Evolutionary conservation across 2,797 vertebrate species (phyloP), one percentile per base, ranked within the genome.

Genomic region (Eutrigla gurnardus): DNA sequence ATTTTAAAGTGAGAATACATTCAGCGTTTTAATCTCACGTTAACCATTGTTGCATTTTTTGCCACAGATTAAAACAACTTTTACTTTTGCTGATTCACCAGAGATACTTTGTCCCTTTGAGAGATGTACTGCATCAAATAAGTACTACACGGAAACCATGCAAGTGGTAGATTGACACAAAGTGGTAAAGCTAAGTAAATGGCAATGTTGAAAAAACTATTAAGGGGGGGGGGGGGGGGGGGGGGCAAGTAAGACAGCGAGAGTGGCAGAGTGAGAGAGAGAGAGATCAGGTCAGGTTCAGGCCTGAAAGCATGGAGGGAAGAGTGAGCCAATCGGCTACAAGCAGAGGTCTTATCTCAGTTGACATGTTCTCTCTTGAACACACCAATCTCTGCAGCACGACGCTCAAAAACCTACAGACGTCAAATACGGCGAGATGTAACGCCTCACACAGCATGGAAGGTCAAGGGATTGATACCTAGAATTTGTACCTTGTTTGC

Each of bases 301-400:
- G 84, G 80, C 79, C 86, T 93, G 90, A 93, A 93, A 94, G 91
- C 79, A 15, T 61, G 55, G 67, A 84, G 71, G 78, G 53, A 80
- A 74, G 70, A 84, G 71, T 73, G 85, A 88, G 84, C 77, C 81
- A 88, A 87, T 82, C 79, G 70, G 80, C 81, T 93, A 85, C 92
- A 91, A 90, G 89, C 86, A 84, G 75, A 89, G 79, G 89, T 85
- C 83, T 75, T n/a, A 62, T 62, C 81, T 71, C 72, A 32, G 77
- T 74, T 86, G 71, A 71, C 70, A 76, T 7, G 40, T 64, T 73
- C 70, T 58, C 55, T 90, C 77, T 86, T 50, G 59, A 81, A 71
- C 55, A 37, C 79, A 86, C 74, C 77, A 73, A 88, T 80, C 85
- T 77, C 77, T 75, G 75, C 70, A 75, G 75, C 59, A 80, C 13